A percentile compares a stretch with the other conserved stretches of the same genome.
Conservation (phyloP, 2,797 vertebrate species). For the Urocyon cinereoargenteus region DNA sequence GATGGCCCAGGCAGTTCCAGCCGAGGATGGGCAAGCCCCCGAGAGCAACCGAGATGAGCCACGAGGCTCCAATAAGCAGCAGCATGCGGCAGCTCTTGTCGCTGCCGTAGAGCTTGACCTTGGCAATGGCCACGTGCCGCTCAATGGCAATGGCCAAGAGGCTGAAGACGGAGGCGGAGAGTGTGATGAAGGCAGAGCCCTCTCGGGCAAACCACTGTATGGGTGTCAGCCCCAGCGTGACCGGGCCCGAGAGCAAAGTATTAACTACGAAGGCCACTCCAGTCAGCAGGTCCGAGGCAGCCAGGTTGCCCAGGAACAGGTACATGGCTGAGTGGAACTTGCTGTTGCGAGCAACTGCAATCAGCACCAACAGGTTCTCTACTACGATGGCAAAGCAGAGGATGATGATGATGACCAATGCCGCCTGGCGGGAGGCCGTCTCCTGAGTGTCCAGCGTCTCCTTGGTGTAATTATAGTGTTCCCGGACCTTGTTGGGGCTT, state of each 20-base stretch:
- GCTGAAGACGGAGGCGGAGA: constrained; percentile 97
- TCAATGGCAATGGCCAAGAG: constrained; percentile 97
- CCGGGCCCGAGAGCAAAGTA: constrained; percentile 92
- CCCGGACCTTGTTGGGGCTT: constrained; percentile 89
- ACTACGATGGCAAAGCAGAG: constrained; percentile 95
- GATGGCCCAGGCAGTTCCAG: constrained; percentile 95
- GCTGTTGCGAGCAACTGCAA: constrained; percentile 95
- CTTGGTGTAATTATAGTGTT: constrained; percentile 93
- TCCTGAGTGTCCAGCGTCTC: constrained; percentile 58
- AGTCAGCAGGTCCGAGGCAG: constrained; percentile 95
- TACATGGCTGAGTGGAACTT: constrained; percentile 99
- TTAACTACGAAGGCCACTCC: constrained; percentile 96
- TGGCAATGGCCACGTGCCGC: constrained; percentile 95
- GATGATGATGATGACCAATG: constrained; percentile 90
- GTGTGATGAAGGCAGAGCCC: constrained; percentile 95
- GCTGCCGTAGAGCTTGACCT: constrained; percentile 95
- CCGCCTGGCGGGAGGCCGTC: constrained; percentile 76
- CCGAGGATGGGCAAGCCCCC: constrained; percentile 97
- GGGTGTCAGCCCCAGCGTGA: constrained; percentile 91
- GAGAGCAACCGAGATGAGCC: constrained; percentile 94
- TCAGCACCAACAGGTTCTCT: constrained; percentile 96
- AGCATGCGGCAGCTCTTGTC: constrained; percentile 95
- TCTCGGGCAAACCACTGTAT: constrained; percentile 97
- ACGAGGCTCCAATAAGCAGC: constrained; percentile 95
- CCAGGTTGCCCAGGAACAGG: constrained; percentile 97